Conservation (phyloP, 2,797 vertebrate species). For the Fistularia tabacaria region DNA sequence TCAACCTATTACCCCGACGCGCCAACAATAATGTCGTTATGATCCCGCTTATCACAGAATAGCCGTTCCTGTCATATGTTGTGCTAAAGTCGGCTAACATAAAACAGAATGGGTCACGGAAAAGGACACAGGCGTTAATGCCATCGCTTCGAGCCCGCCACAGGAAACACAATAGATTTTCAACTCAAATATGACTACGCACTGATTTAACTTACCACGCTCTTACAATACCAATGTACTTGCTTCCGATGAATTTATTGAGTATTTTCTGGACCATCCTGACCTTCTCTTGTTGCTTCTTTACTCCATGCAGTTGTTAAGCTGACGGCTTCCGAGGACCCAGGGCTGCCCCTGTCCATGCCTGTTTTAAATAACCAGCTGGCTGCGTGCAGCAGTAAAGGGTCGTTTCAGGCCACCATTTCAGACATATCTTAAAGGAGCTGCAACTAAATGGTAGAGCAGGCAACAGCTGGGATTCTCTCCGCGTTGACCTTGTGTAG, state of each 20-base stretch:
- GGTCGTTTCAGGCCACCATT: conserved; percentile 39
- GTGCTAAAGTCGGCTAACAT: conserved; percentile 29
- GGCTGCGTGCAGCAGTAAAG: conserved; percentile 1
- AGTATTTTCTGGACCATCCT: conserved; percentile 62
- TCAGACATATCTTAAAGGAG: background rate
- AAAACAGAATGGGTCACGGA: conserved; percentile 31
- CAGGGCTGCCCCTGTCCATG: conserved; percentile 37
- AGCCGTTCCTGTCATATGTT: conserved; percentile 5
- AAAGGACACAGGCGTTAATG: conserved; percentile 30
- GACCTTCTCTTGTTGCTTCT: conserved; percentile 21
- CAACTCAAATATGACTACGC: accelerated
- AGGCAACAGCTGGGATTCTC: no score
- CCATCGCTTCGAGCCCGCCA: background rate
- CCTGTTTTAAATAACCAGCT: conserved; percentile 40
- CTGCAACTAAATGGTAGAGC: no score
- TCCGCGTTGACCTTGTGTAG: background rate
- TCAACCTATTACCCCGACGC: no score
- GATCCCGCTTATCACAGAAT: no score
- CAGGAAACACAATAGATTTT: accelerated
- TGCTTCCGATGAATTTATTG: conserved; percentile 58
- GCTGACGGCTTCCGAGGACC: conserved; percentile 53
- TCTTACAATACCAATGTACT: conserved; percentile 53
- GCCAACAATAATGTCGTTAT: no score
- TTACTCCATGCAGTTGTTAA: conserved; percentile 2
- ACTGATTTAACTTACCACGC: conserved; percentile 59